Base-by-base conservation (phyloP, 2,888 invertebrate genomes). In the Corbicula japonica region DNA sequence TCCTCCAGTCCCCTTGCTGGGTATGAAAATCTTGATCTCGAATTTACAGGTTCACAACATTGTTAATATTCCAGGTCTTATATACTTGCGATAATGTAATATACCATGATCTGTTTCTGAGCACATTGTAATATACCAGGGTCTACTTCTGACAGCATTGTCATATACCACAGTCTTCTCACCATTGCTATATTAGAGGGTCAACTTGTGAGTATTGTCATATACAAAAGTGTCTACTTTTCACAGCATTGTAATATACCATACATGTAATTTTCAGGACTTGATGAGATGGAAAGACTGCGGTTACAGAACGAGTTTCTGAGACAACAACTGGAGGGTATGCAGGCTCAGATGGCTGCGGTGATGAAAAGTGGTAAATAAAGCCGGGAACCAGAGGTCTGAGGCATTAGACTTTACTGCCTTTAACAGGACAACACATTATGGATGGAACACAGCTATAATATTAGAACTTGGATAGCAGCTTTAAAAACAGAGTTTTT, bases 281-380 rank as follows among this genome's bases (percentile, higher is more conserved):
- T 73, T 5, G 61, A 63, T 62, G 98, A 98, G 94, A 92, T 94
- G 69, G 95, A 95, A 66, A 95, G 96, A 77, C 93, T 98, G 63
- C 80, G 92, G 5, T 70, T 92, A 21, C 92, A 93, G 83, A 93
- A 93, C 79, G 85, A 89, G 34, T 87, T 93, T 34, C 88, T 93
- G 65, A 88, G 91, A 85, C 90, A 91, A 80, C 91, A 90, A 76
- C 91, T 97, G 35, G 95, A 95, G 74, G 97, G 96, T 89, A 96
- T 96, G 93, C 96, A 96, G 0, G 96, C 97, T 90, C 94, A 81
- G 66, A 66, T 77, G 65, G 76, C 76, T 0, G 62, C 38, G 23
- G 46, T 58, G 6, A 38, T 73, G 35, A 63, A 76, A 12, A 70
- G 18, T 10, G 18, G 5, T 21, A 21, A 28, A 8, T 54, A 4